phyloP scores from a whole-genome alignment of 2,888 invertebrate genomes.

The Meiosimyza platycephala region DNA sequence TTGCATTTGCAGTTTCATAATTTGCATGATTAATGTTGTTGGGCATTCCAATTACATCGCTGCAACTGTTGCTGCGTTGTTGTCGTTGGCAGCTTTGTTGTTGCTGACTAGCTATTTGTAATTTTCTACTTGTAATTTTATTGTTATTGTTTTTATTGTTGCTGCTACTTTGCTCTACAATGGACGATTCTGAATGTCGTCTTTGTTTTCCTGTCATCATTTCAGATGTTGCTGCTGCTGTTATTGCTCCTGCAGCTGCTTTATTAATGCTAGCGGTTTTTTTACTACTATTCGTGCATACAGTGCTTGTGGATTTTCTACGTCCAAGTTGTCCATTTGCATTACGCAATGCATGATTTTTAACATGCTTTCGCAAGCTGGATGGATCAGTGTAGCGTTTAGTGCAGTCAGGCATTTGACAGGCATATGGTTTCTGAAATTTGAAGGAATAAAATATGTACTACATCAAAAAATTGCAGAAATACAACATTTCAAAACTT shows the following conservation, averaged over 20 bases:
- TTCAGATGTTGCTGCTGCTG: slow-evolving; percentile 40
- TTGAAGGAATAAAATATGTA: neutral
- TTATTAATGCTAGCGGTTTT: slow-evolving; percentile 47
- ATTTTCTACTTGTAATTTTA: neutral
- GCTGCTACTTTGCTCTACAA: slow-evolving; percentile 34
- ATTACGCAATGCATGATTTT: slow-evolving; percentile 74
- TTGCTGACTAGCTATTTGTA: slow-evolving; percentile 4
- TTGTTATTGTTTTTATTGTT: slow-evolving; percentile 28
- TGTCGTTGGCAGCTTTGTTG: slow-evolving; percentile 46
- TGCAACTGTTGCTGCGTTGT: slow-evolving; percentile 61
- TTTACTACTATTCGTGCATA: slow-evolving; percentile 34
- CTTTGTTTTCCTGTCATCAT: slow-evolving; percentile 53
- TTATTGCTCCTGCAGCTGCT: slow-evolving; percentile 39
- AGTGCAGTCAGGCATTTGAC: slow-evolving; percentile 86
- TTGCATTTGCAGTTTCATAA: slow-evolving; percentile 34
- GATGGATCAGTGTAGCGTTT: slow-evolving; percentile 96
- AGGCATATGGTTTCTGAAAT: slow-evolving; percentile 90
- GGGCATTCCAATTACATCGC: slow-evolving; percentile 47
- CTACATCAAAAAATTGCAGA: neutral
- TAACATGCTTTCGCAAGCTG: slow-evolving; percentile 91
- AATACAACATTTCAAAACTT: slow-evolving; percentile 20
- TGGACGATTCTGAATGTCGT: slow-evolving; percentile 63
- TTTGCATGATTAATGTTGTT: slow-evolving; percentile 42
- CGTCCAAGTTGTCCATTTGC: slow-evolving; percentile 59
- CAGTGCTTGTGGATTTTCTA: slow-evolving; percentile 58